Evolutionary conservation across 2,113 vertebrate genomes (phyloP).

Genomic region (Henicopernis longicauda): DNA sequence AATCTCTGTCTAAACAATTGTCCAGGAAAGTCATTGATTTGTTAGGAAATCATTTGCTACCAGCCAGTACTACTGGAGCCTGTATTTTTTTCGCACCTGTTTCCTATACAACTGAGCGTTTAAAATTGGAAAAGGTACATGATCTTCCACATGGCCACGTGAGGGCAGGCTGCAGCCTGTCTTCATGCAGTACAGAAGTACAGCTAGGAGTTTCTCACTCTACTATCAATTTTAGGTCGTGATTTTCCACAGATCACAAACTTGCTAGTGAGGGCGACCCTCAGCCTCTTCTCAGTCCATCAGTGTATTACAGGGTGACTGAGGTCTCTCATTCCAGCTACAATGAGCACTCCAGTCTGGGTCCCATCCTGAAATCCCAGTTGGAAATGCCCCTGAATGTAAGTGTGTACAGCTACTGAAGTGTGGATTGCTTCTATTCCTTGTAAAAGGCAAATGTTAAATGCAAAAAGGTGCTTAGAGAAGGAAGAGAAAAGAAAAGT

Average conservation of each 20-base stretch:
- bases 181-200: neutral
- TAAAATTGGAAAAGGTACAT: neutral
- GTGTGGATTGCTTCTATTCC: neutral
- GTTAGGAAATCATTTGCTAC: neutral
- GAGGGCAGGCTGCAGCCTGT: neutral
- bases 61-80: neutral
- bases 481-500: neutral
- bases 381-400: neutral
- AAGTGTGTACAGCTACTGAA: too few species aligned
- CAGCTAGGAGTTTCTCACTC: neutral
- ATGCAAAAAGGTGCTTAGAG: neutral
- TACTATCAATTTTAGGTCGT: neutral
- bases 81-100: accelerated
- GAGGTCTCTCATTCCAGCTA: neutral
- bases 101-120: accelerated
- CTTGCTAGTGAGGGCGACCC: neutral
- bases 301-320: neutral
- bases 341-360: neutral
- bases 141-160: neutral
- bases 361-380: neutral
- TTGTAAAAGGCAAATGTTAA: neutral
- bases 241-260: neutral
- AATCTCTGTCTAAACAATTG: neutral
- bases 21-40: neutral
- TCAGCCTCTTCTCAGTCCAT: neutral